Evolutionary conservation across 2,113 vertebrate species (phyloP).

Genomic region (Gallinago undulata): DNA sequence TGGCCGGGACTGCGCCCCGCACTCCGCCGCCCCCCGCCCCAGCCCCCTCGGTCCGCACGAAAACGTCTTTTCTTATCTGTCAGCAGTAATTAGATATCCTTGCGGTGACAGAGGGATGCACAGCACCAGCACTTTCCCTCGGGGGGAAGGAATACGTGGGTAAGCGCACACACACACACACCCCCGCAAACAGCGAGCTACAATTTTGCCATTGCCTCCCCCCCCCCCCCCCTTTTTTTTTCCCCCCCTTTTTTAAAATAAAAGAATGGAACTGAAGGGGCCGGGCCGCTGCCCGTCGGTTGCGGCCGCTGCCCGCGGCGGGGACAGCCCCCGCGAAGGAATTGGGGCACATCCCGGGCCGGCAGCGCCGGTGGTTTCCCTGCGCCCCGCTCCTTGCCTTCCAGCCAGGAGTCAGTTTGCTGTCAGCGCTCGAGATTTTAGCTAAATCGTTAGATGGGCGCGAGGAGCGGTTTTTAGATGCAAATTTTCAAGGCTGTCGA

Average conservation of each 20-base stretch:
- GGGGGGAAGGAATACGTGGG: not conserved
- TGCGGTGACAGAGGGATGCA: not conserved
- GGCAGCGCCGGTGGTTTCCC: not conserved
- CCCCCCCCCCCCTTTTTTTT: not conserved
- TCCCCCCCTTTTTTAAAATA: not conserved
- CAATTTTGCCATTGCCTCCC: not conserved
- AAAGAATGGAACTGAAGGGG: not conserved
- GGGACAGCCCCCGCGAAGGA: not conserved
- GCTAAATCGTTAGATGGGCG: not conserved
- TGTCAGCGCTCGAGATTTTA: not conserved
- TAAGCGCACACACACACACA: not conserved
- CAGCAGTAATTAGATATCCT: not conserved
- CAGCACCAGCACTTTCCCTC: slow-evolving; percentile 3
- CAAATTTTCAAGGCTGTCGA: not conserved
- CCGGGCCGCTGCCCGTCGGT: no score
- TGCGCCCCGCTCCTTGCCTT: not conserved
- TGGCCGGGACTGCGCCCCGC: not conserved
- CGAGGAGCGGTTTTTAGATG: not conserved
- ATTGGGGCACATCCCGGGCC: not conserved
- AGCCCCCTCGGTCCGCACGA: not conserved
- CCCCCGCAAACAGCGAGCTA: not conserved
- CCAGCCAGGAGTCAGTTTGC: not conserved
- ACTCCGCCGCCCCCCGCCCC: no score
- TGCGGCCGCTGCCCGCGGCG: not conserved
- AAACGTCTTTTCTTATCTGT: not conserved